Conservation (phyloP, 2,113 vertebrate species). For the Zapornia atra region DNA sequence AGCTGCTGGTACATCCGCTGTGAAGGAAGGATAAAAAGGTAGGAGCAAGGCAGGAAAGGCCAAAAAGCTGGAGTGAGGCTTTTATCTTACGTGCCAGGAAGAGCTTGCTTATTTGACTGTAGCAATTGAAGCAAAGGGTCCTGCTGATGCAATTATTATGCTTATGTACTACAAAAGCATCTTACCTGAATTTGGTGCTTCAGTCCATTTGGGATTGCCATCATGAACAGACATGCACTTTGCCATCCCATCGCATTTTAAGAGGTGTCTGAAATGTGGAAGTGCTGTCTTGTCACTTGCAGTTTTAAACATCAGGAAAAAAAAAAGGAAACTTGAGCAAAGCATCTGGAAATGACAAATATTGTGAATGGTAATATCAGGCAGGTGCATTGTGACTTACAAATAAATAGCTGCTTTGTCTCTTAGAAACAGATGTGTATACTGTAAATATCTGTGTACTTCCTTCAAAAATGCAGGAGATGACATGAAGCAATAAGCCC, state of each 20-base stretch:
- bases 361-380: not conserved
- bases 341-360: not conserved
- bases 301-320: not conserved
- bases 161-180: not conserved
- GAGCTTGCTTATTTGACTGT: not conserved
- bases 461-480: not conserved
- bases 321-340: not conserved
- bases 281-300: not conserved
- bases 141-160: accelerated
- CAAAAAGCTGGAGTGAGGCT: not conserved
- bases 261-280: not conserved
- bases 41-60: not conserved
- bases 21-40: no score
- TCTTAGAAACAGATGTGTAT: not conserved
- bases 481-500: not conserved
- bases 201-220: not conserved
- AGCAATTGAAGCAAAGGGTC: not conserved
- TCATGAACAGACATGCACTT: not conserved
- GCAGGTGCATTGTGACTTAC: not conserved
- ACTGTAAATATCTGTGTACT: not conserved
- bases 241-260: not conserved
- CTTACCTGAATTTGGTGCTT: not conserved
- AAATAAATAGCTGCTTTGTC: not conserved
- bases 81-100: not conserved
- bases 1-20: not conserved